Base-by-base conservation (phyloP, 2,113 vertebrate species). In the Leucopsar rothschildi region DNA sequence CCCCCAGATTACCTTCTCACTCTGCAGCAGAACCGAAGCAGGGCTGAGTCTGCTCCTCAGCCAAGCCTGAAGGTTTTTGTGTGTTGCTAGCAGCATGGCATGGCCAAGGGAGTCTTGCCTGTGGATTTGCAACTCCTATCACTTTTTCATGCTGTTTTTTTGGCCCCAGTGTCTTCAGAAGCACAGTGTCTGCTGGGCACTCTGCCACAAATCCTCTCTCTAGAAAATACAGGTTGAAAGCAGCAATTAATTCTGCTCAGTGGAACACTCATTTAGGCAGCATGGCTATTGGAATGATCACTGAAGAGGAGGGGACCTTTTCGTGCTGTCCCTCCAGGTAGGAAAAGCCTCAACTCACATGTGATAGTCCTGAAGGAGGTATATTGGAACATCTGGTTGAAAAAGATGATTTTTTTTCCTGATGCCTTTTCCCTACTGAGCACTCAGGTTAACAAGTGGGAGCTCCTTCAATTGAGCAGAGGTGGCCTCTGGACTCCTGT, bases 221-320 rank as follows among this genome's bases (percentile, higher is more conserved):
- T 79, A 49, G 71, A 92, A 92, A 91, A 73, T 27, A 76, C 89
- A 94, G 90, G 82, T 88, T 64, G 76, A 86, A 91, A 93, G 52
- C 60, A 90, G 76, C 71, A 78, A 93, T 86, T 80, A 85, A 83
- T 92, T 77, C 92, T 88, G 82, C 79, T 88, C 65, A 85, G 64
- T 2, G 2, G 52, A 93, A 52, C 39, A 66, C 75, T 92, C 40
- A 28, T 56, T 88, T 55, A 75, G 60, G 52, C 60, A 95, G 37
- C 28, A 37, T n/a, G 37, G 77, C 14, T 94, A 25, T 59, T 73
- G 68, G 22, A 52, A 70, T 45, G 35, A 66, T 47, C 63, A 66
- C 39, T 7, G 4, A 57, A 76, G n/a, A 83, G 18, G 10, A 70
- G 16, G 19, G 20, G 2, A 7, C 1, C 18, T 45, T 66, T 76